These are phyloP conservation scores for Schlechtendalia chinensis DNA, from an alignment of 1,140 invertebrate species.

Conservation along the genomic window DNA sequence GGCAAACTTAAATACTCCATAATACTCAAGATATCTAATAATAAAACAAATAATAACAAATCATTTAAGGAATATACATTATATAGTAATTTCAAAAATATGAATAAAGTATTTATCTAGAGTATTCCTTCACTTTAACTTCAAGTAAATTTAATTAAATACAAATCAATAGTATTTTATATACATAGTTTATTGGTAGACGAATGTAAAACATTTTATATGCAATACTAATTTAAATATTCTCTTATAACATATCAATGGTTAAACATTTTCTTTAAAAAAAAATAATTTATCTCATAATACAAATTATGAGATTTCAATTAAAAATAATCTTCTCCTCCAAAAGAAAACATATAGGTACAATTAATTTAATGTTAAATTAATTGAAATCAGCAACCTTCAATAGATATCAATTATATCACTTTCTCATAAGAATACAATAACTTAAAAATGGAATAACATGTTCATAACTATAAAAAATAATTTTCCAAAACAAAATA, in stretches of 20 bases:
- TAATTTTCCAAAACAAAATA: neutral
- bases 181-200: neutral
- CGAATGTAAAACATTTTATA: neutral
- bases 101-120: neutral
- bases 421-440: neutral
- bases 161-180: constrained; percentile 8
- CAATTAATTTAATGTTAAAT: neutral
- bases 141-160: neutral
- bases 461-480: neutral
- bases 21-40: constrained; percentile 33
- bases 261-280: neutral
- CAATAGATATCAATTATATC: neutral
- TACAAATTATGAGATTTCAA: too few relatives aligned
- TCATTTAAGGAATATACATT: neutral
- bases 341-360: neutral
- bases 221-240: neutral
- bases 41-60: constrained; percentile 6
- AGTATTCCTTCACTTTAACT: too few relatives aligned
- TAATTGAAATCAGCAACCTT: neutral
- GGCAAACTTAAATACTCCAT: constrained; percentile 21
- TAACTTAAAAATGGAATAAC: neutral
- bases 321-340: neutral
- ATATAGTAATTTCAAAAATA: neutral
- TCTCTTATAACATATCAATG: too few relatives aligned
- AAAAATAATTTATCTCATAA: neutral